These are phyloP conservation scores for Bicyclus anynana DNA, from an alignment of 1,140 invertebrate genomes.

Conservation along the genomic window DNA sequence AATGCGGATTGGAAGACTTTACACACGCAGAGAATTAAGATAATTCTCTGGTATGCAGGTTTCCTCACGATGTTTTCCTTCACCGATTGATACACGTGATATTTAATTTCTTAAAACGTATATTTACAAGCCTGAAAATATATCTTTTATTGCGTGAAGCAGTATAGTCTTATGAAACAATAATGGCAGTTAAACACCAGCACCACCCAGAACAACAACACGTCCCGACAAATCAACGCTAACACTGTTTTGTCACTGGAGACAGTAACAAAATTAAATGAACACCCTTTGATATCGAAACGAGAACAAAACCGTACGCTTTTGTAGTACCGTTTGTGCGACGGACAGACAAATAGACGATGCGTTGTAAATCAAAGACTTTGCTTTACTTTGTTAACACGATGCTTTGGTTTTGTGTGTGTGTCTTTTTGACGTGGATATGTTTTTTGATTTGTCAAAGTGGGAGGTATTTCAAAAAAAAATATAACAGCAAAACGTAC, in stretches of 20 bases:
- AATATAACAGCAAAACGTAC: too few species aligned
- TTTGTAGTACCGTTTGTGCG: constrained; percentile 16
- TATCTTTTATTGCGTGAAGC: background rate
- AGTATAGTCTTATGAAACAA: background rate
- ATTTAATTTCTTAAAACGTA: too few species aligned
- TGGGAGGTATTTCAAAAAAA: too few species aligned
- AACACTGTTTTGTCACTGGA: constrained; percentile 12
- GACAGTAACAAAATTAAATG: constrained; percentile 30
- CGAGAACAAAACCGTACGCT: constrained; percentile 11
- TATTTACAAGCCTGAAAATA: background rate
- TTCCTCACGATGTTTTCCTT: too few species aligned
- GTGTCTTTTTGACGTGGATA: background rate
- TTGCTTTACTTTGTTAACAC: constrained; percentile 2
- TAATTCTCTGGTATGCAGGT: too few species aligned
- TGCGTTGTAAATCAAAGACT: constrained; percentile 8
- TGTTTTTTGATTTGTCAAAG: background rate
- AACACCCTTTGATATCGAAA: constrained; percentile 22
- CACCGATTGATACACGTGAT: too few species aligned
- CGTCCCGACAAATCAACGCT: constrained; percentile 21
- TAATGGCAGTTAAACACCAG: background rate
- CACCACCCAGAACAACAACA: constrained; percentile 22
- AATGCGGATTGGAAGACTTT: too few species aligned
- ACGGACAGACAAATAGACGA: constrained; percentile 14
- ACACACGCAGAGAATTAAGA: too few species aligned
- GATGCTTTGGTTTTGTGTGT: background rate